A percentile compares a stretch with the other conserved stretches of the same genome.
phyloP scores from a whole-genome alignment of 2,888 invertebrate species.

The Mythimna pallens region DNA sequence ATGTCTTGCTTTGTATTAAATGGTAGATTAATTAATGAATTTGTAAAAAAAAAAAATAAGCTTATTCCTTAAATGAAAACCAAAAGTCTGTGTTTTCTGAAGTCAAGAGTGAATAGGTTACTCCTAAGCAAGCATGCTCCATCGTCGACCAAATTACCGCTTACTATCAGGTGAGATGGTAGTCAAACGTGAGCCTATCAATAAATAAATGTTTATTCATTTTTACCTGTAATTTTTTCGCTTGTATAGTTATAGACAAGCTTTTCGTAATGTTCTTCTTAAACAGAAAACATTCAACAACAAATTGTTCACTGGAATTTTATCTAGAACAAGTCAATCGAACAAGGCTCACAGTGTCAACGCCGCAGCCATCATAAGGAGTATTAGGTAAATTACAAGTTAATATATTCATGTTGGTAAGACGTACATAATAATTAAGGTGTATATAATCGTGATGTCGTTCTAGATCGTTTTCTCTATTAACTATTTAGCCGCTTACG shows the following conservation, averaged over 20 bases:
- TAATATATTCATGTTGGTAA: slow-evolving; percentile 66
- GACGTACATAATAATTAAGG: slow-evolving; percentile 66
- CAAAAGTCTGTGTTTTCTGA: too few relatives aligned
- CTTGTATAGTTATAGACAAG: background rate
- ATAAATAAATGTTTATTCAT: too few relatives aligned
- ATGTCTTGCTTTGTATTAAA: background rate
- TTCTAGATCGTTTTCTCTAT: slow-evolving; percentile 38
- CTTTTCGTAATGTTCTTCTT: slow-evolving; percentile 20
- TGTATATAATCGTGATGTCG: slow-evolving; percentile 61
- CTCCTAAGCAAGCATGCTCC: too few relatives aligned
- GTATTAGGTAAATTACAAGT: slow-evolving; percentile 65
- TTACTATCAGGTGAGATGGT: too few relatives aligned
- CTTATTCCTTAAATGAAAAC: slow-evolving; percentile 2
- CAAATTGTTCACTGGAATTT: slow-evolving; percentile 30
- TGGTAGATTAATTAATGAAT: slow-evolving; percentile 14
- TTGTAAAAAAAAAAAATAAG: background rate
- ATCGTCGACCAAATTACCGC: too few relatives aligned
- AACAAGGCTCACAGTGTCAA: slow-evolving; percentile 60
- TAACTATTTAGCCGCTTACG: background rate
- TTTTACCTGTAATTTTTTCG: background rate
- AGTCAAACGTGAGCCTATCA: too few relatives aligned
- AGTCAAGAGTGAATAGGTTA: too few relatives aligned
- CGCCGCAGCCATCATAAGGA: slow-evolving; percentile 59
- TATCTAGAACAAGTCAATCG: slow-evolving; percentile 63
- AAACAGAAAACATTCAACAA: slow-evolving; percentile 26